These are phyloP conservation scores for Lathamus discolor DNA, from an alignment of 2,113 vertebrate genomes.

Conservation along the genomic window DNA sequence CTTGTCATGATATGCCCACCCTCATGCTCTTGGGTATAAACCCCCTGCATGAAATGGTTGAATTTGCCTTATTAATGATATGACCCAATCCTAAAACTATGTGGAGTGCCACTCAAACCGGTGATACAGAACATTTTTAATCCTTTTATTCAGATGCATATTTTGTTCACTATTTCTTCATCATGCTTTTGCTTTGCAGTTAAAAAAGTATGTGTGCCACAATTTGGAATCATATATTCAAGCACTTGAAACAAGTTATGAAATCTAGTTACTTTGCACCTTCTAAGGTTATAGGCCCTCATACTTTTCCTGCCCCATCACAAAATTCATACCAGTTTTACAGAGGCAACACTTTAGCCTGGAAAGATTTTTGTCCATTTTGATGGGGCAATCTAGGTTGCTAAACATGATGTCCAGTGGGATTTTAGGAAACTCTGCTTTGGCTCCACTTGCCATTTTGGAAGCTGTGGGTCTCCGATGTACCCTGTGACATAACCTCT, in stretches of 20 bases:
- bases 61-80: not conserved
- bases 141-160: not conserved
- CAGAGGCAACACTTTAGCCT: not conserved
- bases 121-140: not conserved
- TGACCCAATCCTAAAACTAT: not conserved
- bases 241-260: not conserved
- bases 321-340: not conserved
- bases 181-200: not conserved
- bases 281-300: not conserved
- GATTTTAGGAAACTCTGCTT: not conserved
- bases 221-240: not conserved
- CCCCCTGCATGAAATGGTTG: not conserved
- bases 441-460: not conserved
- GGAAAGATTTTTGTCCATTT: not conserved
- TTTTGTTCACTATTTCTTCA: not conserved
- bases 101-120: not conserved
- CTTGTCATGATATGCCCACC: not conserved
- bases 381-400: not conserved
- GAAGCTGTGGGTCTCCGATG: not conserved
- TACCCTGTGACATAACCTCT: not conserved
- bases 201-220: not conserved
- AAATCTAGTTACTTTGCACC: not conserved
- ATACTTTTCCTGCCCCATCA: not conserved
- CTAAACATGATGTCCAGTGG: not conserved
- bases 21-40: not conserved